Conservation (phyloP, 2,113 vertebrate species). For the Phocoena sinus region DNA sequence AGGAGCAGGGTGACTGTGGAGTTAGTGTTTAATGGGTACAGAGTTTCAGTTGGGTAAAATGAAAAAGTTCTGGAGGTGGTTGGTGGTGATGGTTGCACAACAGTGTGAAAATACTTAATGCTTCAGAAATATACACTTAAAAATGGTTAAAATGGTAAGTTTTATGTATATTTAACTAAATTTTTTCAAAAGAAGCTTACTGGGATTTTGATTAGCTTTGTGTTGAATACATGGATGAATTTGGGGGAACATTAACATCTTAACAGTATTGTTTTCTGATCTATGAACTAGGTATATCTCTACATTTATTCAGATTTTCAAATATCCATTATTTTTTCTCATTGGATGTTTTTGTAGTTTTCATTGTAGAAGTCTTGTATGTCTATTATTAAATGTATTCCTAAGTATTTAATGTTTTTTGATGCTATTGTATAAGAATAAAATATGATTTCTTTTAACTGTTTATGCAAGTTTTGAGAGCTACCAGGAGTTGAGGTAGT, state of each 20-base stretch:
- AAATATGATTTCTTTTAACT: not conserved
- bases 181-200: not conserved
- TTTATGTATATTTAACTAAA: not conserved
- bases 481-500: not conserved
- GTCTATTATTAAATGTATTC: slow-evolving; percentile 8
- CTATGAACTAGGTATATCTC: not conserved
- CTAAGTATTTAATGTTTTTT: not conserved
- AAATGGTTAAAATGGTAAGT: not conserved
- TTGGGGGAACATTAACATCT: not conserved
- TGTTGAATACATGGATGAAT: not conserved
- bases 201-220: not conserved
- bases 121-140: not conserved
- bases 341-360: not conserved
- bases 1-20: not conserved
- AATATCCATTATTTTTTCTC: not conserved
- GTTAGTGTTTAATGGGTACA: not conserved
- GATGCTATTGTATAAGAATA: not conserved
- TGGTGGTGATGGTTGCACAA: not conserved
- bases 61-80: not conserved
- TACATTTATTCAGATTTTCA: not conserved
- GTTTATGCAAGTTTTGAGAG: not conserved
- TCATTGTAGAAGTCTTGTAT: not conserved
- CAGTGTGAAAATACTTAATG: not conserved
- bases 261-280: not conserved
- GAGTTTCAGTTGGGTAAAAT: not conserved